Evolutionary conservation across 2,888 invertebrate species (phyloP).

Genomic region (Cheilosia impressa): DNA sequence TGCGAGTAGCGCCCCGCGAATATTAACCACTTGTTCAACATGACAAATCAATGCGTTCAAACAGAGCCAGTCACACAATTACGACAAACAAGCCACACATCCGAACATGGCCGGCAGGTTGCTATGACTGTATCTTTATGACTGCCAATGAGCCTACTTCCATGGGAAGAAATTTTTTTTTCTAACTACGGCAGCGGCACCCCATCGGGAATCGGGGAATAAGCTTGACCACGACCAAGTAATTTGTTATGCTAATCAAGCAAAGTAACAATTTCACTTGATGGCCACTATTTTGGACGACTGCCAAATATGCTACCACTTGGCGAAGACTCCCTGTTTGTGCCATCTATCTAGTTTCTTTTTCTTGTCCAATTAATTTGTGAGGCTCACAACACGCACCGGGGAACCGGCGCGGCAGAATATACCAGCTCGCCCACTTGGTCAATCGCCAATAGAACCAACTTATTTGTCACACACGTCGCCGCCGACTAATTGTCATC

Average conservation of each 20-base stretch:
- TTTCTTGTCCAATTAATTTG: slow-evolving; percentile 24
- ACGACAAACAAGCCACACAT: slow-evolving; percentile 24
- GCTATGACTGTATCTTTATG: slow-evolving; percentile 9
- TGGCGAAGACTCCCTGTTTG: slow-evolving; percentile 7
- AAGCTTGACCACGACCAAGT: slow-evolving; percentile 14
- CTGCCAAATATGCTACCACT: slow-evolving; percentile 45
- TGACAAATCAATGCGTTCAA: slow-evolving; percentile 45
- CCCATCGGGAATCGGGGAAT: slow-evolving; percentile 2
- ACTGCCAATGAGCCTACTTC: slow-evolving; percentile 12
- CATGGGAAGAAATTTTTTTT: slow-evolving; percentile 26
- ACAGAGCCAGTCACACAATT: slow-evolving; percentile 20
- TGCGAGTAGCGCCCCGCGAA: slow-evolving; percentile 48
- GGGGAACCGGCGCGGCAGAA: slow-evolving; percentile 8
- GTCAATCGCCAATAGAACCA: slow-evolving; percentile 18
- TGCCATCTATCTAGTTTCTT: slow-evolving; percentile 9
- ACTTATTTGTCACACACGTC: slow-evolving; percentile 62
- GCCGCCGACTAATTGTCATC: slow-evolving; percentile 50
- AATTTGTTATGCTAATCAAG: slow-evolving; percentile 56
- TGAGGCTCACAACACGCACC: slow-evolving; percentile 34
- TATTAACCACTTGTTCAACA: slow-evolving; percentile 63
- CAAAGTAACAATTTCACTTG: slow-evolving; percentile 45
- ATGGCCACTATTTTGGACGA: slow-evolving; percentile 50
- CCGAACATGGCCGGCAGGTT: slow-evolving; percentile 53
- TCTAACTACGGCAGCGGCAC: not conserved
- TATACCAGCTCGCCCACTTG: slow-evolving; percentile 3